Evolutionary conservation across 2,888 invertebrate species (phyloP).

Genomic region (Mythimna albipuncta): DNA sequence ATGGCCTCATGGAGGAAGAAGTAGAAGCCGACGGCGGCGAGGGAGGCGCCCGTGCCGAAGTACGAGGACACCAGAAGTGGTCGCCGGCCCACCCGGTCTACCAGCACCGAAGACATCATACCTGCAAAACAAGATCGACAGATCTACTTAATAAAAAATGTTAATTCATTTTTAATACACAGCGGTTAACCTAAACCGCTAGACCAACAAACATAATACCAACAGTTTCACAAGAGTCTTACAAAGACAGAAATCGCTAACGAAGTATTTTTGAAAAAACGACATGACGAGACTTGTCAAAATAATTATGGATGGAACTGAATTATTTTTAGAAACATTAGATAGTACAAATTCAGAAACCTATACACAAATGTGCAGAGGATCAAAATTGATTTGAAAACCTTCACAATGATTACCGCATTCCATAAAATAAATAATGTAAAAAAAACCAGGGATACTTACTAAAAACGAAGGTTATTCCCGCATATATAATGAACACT

Average conservation of each 20-base stretch:
- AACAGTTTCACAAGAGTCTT: not conserved
- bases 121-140: conserved; percentile 65
- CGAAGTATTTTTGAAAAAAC: not conserved
- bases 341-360: not conserved
- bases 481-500: conserved; percentile 71
- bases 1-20: conserved; percentile 73
- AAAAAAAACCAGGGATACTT: conserved; percentile 47
- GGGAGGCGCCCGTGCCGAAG: conserved; percentile 71
- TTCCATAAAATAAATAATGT: not conserved
- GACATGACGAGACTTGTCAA: not conserved
- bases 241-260: not conserved
- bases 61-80: conserved; percentile 81
- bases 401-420: not conserved
- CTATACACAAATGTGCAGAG: not conserved
- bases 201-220: not conserved
- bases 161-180: not conserved
- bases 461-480: conserved; percentile 70
- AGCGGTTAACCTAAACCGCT: not conserved
- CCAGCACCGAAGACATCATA: conserved; percentile 71
- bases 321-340: not conserved
- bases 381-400: not conserved
- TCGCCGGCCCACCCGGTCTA: conserved; percentile 79
- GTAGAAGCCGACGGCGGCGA: conserved; percentile 73
- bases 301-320: not conserved
- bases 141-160: not conserved